Percentiles rank a stretch among this genome's conserved stretches.
phyloP scores from a whole-genome alignment of 2,113 vertebrate species.

The Ctenodactylus gundi region DNA sequence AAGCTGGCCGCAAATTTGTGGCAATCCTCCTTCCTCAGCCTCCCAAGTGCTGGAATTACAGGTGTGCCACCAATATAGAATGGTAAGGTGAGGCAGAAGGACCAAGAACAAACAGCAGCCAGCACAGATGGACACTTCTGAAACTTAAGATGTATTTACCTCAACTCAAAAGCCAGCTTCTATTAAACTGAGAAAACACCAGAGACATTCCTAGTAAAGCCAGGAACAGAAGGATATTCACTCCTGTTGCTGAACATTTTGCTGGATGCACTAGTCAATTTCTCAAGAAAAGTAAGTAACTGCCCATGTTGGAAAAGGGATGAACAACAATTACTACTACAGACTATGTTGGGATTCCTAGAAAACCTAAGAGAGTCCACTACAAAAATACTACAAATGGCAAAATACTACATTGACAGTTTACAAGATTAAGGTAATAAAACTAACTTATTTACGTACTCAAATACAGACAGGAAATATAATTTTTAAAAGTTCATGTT shows the following conservation, averaged over 20 bases:
- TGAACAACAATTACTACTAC: not conserved
- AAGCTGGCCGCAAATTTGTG: no score
- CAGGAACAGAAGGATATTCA: not conserved
- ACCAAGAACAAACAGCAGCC: not conserved
- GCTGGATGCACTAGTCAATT: not conserved
- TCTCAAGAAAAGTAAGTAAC: not conserved
- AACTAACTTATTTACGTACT: not conserved
- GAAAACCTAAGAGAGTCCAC: not conserved
- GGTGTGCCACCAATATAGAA: not conserved
- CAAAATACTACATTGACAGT: not conserved
- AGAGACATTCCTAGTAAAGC: not conserved
- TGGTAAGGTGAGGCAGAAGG: not conserved
- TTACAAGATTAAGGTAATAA: not conserved
- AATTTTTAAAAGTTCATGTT: not conserved
- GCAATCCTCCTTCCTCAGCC: no score
- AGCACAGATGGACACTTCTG: not conserved
- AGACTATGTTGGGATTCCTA: not conserved
- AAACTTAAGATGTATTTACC: constrained; percentile 3
- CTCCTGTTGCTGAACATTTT: not conserved
- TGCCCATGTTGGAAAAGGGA: not conserved
- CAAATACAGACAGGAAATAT: not conserved
- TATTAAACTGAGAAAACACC: not conserved
- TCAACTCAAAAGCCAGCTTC: not conserved
- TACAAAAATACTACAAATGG: not conserved
- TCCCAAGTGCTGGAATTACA: no score